Evolutionary conservation across 2,888 invertebrate genomes (phyloP).

Genomic region (Cryptocephalus moraei): DNA sequence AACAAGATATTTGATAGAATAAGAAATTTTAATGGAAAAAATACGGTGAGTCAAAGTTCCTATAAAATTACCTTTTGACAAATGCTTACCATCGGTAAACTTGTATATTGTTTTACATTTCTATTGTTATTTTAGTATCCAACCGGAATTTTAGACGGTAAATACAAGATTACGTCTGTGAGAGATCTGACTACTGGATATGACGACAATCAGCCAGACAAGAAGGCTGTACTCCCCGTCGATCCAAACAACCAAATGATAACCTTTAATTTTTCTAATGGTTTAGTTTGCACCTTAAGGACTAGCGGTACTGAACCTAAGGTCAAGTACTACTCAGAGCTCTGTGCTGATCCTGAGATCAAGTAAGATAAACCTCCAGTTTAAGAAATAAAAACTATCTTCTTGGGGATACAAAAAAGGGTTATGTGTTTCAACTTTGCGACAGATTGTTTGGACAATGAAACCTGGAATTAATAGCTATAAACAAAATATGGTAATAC

Average conservation of each 20-base stretch:
- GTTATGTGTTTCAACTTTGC: too few species aligned
- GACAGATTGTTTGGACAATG: too few species aligned
- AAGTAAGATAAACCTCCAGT: conserved; percentile 18
- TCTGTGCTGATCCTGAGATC: conserved; percentile 58
- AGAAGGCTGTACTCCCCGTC: conserved; percentile 58
- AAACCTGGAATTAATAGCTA: conserved; percentile 24
- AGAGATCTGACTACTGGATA: conserved; percentile 85
- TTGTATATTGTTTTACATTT: conserved; percentile 22
- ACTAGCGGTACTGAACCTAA: conserved; percentile 99
- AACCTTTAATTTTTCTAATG: conserved; percentile 82
- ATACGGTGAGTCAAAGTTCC: conserved; percentile 27
- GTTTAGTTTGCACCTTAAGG: conserved; percentile 76
- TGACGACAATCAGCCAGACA: conserved; percentile 61
- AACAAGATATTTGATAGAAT: conserved; percentile 71
- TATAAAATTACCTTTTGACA: too few species aligned
- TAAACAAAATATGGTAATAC: too few species aligned
- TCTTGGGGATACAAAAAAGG: background rate
- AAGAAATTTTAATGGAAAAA: conserved; percentile 57
- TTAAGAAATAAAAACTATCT: background rate
- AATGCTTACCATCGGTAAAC: too few species aligned
- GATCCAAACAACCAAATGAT: conserved; percentile 79
- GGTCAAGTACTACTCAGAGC: conserved; percentile 95
- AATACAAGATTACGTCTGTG: conserved; percentile 56
- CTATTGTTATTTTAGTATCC: conserved; percentile 62
- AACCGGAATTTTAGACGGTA: conserved; percentile 47